These are phyloP conservation scores for Okamejei kenojei DNA, from an alignment of 2,797 vertebrate species.

Conservation along the genomic window DNA sequence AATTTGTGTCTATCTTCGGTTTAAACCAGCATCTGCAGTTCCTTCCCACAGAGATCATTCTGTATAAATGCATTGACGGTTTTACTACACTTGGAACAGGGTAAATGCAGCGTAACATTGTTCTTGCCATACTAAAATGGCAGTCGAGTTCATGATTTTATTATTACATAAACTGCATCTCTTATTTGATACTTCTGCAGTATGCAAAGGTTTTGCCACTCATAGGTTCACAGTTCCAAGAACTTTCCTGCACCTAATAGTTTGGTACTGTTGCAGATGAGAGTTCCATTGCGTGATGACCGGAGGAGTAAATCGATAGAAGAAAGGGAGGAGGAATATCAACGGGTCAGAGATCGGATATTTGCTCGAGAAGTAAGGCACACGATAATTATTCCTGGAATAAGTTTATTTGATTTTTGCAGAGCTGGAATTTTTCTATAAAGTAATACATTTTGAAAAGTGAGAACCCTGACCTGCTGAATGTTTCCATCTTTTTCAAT, in stretches of 20 bases:
- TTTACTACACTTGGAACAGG: not conserved
- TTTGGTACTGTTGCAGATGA: slow-evolving; percentile 71
- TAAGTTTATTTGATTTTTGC: not conserved
- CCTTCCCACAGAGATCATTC: not conserved
- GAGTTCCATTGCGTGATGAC: slow-evolving; percentile 95
- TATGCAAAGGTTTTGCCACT: not conserved
- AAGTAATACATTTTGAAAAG: not conserved
- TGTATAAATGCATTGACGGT: not conserved
- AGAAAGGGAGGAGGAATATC: slow-evolving; percentile 96
- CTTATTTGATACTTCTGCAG: not conserved
- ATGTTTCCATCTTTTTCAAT: too few species aligned
- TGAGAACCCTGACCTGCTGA: too few species aligned
- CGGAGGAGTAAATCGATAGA: slow-evolving; percentile 98
- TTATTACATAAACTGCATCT: not conserved
- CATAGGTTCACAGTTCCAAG: not conserved
- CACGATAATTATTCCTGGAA: not conserved
- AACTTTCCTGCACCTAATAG: not conserved
- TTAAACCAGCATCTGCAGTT: too few species aligned
- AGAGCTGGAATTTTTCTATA: not conserved
- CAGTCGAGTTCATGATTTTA: not conserved
- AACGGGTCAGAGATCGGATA: slow-evolving; percentile 94
- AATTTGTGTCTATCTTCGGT: too few species aligned
- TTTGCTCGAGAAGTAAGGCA: slow-evolving; percentile 94
- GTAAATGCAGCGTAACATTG: not conserved
- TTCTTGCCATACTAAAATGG: not conserved